Evolutionary conservation across 2,113 vertebrate species (phyloP), one percentile per base, ranked within the genome.

Genomic region (Pygoscelis adeliae): DNA sequence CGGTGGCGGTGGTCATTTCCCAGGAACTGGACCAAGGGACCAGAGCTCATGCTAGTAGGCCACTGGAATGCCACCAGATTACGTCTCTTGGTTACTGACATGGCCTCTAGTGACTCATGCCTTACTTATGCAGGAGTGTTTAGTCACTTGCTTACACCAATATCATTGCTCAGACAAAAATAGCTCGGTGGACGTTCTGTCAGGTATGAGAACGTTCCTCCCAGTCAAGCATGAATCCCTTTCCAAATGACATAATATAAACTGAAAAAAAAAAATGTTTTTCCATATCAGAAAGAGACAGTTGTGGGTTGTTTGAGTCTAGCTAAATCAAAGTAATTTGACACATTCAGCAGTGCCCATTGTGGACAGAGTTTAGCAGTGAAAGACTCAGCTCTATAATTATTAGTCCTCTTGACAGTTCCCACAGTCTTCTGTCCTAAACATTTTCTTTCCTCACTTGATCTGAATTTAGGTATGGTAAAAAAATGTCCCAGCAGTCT

Each of bases 221-320:
- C 93, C 84, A 96, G 93, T 96, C 94, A 97, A 96, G 94, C 97
- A 96, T 96, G 52, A 96, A 95, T 96, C 91, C 81, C 44, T 93
- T 96, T 94, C 91, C 96, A 96, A 94, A 95, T 65, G 87, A 95
- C 74, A 56, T 42, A 69, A 73, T 56, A 72, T 73, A 90, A 96
- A 92, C 53, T 86, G 90, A 72, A 93, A 86, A 23, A 76, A 42
- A 76, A 42, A 38, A 53, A 36, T 3, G 2, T 25, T 79, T 96
- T 97, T 97, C 95, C 87, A 58, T 95, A 53, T 42, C 78, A 96
- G 62, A 95, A 85, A 90, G 63, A 83, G 62, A 34, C 71, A 38
- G 67, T 89, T 96, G 17, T 73, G 38, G 4, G 55, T 91, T 30
- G 0, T 80, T 89, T 87, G 77, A 59, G 11, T 83, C 59, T 32